phyloP scores from a whole-genome alignment of 1,140 invertebrate genomes.

The Lepidurus arcticus region DNA sequence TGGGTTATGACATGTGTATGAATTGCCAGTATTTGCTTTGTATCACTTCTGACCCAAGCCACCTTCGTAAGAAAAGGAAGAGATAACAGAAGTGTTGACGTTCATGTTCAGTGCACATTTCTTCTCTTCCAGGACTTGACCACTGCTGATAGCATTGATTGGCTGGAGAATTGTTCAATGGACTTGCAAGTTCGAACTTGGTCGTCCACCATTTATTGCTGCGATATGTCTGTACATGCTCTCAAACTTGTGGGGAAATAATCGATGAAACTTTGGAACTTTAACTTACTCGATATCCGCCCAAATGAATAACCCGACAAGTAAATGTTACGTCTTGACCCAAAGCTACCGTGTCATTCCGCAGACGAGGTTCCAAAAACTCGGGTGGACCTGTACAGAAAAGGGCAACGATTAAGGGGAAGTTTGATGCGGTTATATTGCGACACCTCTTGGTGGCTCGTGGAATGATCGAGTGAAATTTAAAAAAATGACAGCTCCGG shows the following conservation, averaged over 20 bases:
- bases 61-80: constrained; percentile 55
- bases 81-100: constrained; percentile 22
- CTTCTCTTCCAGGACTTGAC: constrained; percentile 24
- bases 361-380: constrained; percentile 46
- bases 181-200: constrained; percentile 6
- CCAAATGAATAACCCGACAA: constrained; percentile 80
- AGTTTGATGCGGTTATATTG: neutral
- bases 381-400: neutral
- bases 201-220: no score
- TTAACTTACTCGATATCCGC: constrained; percentile 66
- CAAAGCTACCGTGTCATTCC: constrained; percentile 79
- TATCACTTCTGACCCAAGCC: constrained; percentile 85
- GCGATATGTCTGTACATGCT: neutral
- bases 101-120: neutral
- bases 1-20: constrained; percentile 83
- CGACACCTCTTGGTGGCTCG: neutral
- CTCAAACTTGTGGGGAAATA: constrained; percentile 27
- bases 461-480: neutral
- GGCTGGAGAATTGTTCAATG: constrained; percentile 24
- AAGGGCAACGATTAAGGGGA: neutral
- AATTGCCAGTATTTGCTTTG: constrained; percentile 79
- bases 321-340: constrained; percentile 80
- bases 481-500: neutral
- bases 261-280: neutral
- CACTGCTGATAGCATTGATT: constrained; percentile 27